These are phyloP conservation scores for Aphrocallistes beatrix DNA, from an alignment of 37 sponge, comb jelly and placozoan species.

Conservation along the genomic window DNA sequence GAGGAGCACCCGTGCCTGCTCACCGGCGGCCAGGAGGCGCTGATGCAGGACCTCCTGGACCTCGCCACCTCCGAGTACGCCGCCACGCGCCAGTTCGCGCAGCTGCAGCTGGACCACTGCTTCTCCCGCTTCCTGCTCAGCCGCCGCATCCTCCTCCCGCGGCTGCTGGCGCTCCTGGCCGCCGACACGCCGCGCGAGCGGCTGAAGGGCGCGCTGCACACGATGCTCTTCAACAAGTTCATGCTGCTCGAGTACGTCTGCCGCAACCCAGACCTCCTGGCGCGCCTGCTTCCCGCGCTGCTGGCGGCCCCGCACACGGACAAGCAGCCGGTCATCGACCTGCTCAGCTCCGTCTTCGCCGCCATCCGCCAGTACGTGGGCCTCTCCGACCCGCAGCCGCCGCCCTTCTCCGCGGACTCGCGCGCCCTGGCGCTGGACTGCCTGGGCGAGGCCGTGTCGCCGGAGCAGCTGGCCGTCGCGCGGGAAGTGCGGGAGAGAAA, in stretches of 20 bases:
- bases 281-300: background rate
- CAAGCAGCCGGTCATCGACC: constrained; percentile 7
- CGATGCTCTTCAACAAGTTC: background rate
- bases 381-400: background rate
- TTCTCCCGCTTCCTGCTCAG: background rate
- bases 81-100: background rate
- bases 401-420: background rate
- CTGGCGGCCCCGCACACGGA: background rate
- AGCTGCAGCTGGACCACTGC: background rate
- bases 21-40: background rate
- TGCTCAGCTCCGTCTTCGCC: background rate
- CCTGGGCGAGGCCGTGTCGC: background rate
- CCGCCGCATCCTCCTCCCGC: background rate
- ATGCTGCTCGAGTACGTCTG: background rate
- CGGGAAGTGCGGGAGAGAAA: background rate
- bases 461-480: background rate
- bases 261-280: background rate
- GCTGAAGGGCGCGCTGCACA: background rate
- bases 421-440: background rate
- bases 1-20: background rate
- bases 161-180: background rate
- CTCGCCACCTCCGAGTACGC: constrained; percentile 16
- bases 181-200: background rate
- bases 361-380: background rate
- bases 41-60: background rate